Percentiles rank a stretch among this genome's conserved stretches.
Evolutionary conservation across 2,888 invertebrate genomes (phyloP).

Genomic region (Sipha maydis): DNA sequence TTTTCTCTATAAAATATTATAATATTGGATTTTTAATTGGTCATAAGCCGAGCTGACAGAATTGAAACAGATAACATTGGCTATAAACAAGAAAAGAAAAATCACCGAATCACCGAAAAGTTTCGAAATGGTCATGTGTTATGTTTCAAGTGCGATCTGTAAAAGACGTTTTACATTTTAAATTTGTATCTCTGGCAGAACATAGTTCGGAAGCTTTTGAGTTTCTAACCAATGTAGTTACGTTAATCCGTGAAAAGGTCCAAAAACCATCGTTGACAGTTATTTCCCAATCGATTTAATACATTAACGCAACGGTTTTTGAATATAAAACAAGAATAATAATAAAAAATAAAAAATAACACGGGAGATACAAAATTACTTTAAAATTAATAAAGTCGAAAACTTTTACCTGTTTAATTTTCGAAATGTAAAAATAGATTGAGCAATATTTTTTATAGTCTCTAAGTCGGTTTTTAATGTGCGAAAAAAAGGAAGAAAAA

Average conservation of each 20-base stretch:
- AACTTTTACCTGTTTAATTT: conserved; percentile 11
- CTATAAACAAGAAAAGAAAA: too few species aligned
- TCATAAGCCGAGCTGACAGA: too few species aligned
- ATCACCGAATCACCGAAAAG: not conserved
- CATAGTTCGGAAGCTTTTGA: not conserved
- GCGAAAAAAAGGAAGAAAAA: not conserved
- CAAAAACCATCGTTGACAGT: too few species aligned
- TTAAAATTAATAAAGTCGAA: not conserved
- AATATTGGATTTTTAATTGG: too few species aligned
- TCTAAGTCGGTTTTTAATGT: not conserved
- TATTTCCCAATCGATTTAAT: too few species aligned
- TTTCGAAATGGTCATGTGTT: not conserved
- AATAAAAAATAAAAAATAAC: not conserved
- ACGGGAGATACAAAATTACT: not conserved
- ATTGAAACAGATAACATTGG: too few species aligned
- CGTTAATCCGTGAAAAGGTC: too few species aligned
- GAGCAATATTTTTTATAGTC: not conserved
- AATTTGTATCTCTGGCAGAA: not conserved
- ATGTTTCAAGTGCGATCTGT: not conserved
- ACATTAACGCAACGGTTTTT: too few species aligned
- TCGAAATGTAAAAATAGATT: not conserved
- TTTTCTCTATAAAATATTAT: too few species aligned
- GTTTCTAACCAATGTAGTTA: not conserved
- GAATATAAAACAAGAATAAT: too few species aligned
- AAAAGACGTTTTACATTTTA: not conserved